Base-by-base conservation (phyloP, 2,797 vertebrate species). In the Chromobotia macracanthus region DNA sequence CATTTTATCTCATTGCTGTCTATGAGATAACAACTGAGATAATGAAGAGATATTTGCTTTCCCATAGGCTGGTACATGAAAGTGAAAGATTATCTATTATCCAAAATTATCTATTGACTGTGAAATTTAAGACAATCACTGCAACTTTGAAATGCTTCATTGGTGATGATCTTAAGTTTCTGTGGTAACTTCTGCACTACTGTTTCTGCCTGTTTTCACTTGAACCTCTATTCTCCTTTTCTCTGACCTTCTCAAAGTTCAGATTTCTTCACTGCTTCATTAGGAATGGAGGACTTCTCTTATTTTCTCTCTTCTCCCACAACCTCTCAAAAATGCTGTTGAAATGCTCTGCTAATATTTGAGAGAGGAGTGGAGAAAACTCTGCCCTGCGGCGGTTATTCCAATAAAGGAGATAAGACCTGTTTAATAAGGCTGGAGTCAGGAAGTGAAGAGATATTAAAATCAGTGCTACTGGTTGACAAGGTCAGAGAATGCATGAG, bases 321-420 rank as follows among this genome's bases (percentile, higher is more conserved):
- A 51, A 25, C n/a, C 21, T 72, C 48, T 13, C 5, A 56, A 73
- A 60, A 78, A 66, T n/a, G 56, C 28, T 10, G 13, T 50, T 65
- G 70, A 83, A 55, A 56, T 70, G 44, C 44, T 55, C 10, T 68
- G 72, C 70, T 77, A 82, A 72, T 80, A 78, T 83, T 76, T 56
- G 65, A 67, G 41, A 64, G 12, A 77, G 73, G 75, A 86, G 77
- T 70, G 80, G 61, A 83, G 71, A 84, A 87, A 85, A 80, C 82
- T 71, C 80, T 64, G 74, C 76, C 74, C 41, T 28, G 28, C 15
- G 46, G 70, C 1, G 5, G 58, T 50, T 67, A 72, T 18, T 25
- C 31, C 71, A 51, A 79, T 83, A 64, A 82, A 41, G 0, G 15
- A 82, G 73, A 84, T 78, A 83, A 82, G 80, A 67, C 5, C 72